phyloP scores from a whole-genome alignment of 2,888 invertebrate genomes.

The Dendrolimus pini region DNA sequence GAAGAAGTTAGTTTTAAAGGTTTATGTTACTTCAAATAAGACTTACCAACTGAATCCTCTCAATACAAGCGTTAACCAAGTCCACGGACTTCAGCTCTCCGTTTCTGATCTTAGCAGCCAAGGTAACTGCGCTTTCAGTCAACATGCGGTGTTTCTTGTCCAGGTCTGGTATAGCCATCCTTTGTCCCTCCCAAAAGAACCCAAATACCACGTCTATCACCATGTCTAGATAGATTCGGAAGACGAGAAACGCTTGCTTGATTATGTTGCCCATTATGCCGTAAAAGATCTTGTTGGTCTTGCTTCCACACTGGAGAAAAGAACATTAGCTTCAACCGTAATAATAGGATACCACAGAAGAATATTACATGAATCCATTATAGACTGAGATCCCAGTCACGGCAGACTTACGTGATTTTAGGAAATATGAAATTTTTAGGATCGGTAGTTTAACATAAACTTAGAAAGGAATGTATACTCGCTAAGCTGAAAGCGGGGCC shows the following conservation, averaged over 20 bases:
- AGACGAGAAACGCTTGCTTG: constrained; percentile 40
- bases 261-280: constrained; percentile 48
- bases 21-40: neutral
- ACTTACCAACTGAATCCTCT: constrained; percentile 83
- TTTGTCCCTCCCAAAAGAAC: constrained; percentile 44
- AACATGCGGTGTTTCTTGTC: constrained; percentile 47
- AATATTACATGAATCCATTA: no score
- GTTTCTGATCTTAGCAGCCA: constrained; percentile 81
- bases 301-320: constrained; percentile 36
- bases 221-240: constrained; percentile 48
- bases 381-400: no score
- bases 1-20: no score
- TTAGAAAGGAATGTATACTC: no score
- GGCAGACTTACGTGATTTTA: no score
- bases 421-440: no score
- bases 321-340: neutral
- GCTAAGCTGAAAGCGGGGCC: no score
- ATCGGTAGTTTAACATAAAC: no score
- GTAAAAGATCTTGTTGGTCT: constrained; percentile 47
- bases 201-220: constrained; percentile 51
- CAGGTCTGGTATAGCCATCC: constrained; percentile 44
- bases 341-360: no score
- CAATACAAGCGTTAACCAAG: constrained; percentile 84
- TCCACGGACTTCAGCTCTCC: constrained; percentile 80
- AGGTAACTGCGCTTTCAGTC: constrained; percentile 78